Percentiles rank a stretch among this genome's conserved stretches.
Evolutionary conservation across 1,140 invertebrate genomes (phyloP).

Genomic region (Pseudomyrmex flavicornis): DNA sequence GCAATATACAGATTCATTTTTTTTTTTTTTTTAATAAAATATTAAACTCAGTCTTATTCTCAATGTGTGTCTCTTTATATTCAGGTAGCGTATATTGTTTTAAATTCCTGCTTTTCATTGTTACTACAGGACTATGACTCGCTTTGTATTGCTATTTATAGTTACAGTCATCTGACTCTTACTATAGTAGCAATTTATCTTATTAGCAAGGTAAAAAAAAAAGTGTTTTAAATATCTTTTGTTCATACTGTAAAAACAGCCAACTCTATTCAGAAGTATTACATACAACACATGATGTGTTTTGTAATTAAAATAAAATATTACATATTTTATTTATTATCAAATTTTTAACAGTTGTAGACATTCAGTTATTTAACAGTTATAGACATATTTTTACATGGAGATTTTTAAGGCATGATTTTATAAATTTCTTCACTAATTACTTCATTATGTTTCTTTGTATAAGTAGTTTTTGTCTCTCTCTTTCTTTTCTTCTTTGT

Average conservation of each 20-base stretch:
- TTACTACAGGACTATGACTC: slow-evolving; percentile 42
- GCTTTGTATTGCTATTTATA: slow-evolving; percentile 55
- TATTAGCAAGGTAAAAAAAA: slow-evolving; percentile 20
- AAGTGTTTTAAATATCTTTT: neutral
- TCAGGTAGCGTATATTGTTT: neutral
- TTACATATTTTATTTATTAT: neutral
- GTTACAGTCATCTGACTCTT: slow-evolving; percentile 45
- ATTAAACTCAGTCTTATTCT: neutral
- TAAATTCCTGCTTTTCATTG: slow-evolving; percentile 18
- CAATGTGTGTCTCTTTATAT: neutral
- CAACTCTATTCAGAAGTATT: neutral
- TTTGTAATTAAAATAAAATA: neutral
- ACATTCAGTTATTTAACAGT: neutral
- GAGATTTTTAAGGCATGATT: slow-evolving; percentile 27
- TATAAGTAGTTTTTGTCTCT: neutral
- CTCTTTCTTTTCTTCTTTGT: neutral
- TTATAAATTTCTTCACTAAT: neutral
- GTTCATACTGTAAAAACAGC: neutral
- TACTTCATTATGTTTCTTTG: neutral
- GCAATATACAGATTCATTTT: neutral
- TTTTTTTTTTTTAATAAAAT: neutral
- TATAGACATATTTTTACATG: neutral
- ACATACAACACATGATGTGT: neutral
- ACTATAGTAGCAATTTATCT: neutral
- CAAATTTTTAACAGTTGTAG: neutral